phyloP scores from a whole-genome alignment of 2,797 vertebrate genomes.

The Pseudomugil gertrudae region DNA sequence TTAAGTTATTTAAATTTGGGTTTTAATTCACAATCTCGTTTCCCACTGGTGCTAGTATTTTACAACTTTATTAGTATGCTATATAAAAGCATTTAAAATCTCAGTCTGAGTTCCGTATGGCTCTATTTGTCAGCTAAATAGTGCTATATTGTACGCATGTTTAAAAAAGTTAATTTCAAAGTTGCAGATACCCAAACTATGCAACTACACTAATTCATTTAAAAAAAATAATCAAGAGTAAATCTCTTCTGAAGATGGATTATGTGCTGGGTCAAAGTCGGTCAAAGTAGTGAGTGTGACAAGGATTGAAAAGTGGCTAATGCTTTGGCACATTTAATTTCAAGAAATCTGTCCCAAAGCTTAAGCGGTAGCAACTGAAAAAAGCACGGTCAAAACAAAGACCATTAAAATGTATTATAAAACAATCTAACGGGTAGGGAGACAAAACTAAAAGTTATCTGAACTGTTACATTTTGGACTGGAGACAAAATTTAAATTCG shows the following conservation, averaged over 20 bases:
- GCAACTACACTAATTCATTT: not conserved
- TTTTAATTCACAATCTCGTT: not conserved
- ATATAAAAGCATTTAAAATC: no score
- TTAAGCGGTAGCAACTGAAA: conserved; percentile 1
- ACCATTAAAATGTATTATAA: not conserved
- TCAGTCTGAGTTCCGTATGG: not conserved
- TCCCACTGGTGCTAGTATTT: not conserved
- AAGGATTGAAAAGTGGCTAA: conserved; percentile 8
- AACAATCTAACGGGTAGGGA: not conserved
- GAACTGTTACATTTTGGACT: not conserved
- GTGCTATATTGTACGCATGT: not conserved
- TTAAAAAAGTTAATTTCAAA: not conserved
- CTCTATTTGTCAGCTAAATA: not conserved
- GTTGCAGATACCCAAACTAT: not conserved
- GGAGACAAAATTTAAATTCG: not conserved
- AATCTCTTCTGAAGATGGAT: conserved; percentile 1
- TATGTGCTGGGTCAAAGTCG: not conserved
- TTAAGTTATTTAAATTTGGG: not conserved
- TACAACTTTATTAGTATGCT: no score
- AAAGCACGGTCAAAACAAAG: not conserved
- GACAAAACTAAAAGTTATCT: not conserved
- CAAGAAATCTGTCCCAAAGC: not conserved
- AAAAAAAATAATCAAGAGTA: not conserved
- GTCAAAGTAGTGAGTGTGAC: no score
- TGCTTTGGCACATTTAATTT: not conserved